A percentile compares a stretch with the other conserved stretches of the same genome.
Evolutionary conservation across 1,140 invertebrate genomes (phyloP).

Genomic region (Rhopalosiphum padi): DNA sequence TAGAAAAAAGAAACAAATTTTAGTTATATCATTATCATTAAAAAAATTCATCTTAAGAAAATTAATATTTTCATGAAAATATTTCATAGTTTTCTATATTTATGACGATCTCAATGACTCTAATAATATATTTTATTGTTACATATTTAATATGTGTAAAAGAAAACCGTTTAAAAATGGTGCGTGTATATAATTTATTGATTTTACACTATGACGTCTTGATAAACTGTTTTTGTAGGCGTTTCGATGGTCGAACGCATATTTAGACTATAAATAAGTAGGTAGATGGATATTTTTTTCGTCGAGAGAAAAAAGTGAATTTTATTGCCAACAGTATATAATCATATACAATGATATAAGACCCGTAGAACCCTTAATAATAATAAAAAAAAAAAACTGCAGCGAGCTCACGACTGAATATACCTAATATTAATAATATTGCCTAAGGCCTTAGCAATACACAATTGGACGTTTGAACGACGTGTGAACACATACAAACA

Average conservation of each 20-base stretch:
- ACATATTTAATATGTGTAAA: neutral
- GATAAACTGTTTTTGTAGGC: neutral
- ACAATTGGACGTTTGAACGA: neutral
- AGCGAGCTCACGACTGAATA: neutral
- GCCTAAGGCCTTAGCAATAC: too few relatives aligned
- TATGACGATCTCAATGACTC: neutral
- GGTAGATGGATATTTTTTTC: neutral
- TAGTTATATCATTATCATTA: neutral
- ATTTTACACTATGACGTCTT: neutral
- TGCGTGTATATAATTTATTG: neutral
- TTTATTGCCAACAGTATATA: neutral
- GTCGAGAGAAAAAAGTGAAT: neutral
- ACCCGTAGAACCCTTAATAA: neutral
- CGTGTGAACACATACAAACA: neutral
- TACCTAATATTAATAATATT: neutral
- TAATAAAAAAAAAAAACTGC: neutral
- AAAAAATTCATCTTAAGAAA: neutral
- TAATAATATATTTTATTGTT: neutral
- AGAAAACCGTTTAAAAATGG: neutral
- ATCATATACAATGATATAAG: neutral
- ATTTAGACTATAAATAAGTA: neutral
- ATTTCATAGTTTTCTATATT: neutral
- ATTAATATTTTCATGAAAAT: neutral
- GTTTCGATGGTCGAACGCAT: neutral
- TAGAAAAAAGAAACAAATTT: neutral